These are phyloP conservation scores for Cyphomyrmex costatus DNA, from an alignment of 1,140 invertebrate genomes.

Conservation along the genomic window DNA sequence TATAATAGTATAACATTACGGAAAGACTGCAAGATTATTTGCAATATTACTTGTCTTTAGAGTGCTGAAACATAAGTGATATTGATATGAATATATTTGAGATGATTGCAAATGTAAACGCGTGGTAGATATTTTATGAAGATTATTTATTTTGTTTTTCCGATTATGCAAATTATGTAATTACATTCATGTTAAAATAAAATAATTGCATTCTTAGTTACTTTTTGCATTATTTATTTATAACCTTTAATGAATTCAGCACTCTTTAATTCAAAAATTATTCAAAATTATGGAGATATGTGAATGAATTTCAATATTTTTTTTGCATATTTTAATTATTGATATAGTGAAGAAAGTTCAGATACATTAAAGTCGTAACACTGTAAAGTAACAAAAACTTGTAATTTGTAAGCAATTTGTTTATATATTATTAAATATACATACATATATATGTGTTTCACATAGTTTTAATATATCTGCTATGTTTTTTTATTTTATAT, in stretches of 20 bases:
- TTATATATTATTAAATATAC: conserved; percentile 55
- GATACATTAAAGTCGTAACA: conserved; percentile 42
- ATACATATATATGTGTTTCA: conserved; percentile 31
- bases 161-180: conserved; percentile 58
- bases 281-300: conserved; percentile 2
- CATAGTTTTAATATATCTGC: conserved; percentile 22
- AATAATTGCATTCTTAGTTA: conserved; percentile 65
- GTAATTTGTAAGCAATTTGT: conserved; percentile 70
- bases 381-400: conserved; percentile 73
- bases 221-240: conserved; percentile 64
- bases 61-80: conserved; percentile 75
- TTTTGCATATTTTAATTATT: background rate
- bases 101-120: conserved; percentile 10
- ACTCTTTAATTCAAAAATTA: conserved; percentile 63
- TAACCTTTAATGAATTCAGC: conserved; percentile 71
- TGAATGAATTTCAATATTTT: background rate
- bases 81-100: conserved; percentile 42
- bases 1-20: conserved; percentile 50
- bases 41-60: conserved; percentile 53
- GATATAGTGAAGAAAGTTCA: background rate
- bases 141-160: conserved; percentile 61
- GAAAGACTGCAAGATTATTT: conserved; percentile 47
- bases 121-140: conserved; percentile 47
- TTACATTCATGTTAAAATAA: conserved; percentile 71
- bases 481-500: conserved; percentile 60